A percentile compares a stretch with the other conserved stretches of the same genome.
These are phyloP conservation scores for Zhuqinia jingwanae DNA, from an alignment of 2,888 invertebrate genomes.

Conservation along the genomic window DNA sequence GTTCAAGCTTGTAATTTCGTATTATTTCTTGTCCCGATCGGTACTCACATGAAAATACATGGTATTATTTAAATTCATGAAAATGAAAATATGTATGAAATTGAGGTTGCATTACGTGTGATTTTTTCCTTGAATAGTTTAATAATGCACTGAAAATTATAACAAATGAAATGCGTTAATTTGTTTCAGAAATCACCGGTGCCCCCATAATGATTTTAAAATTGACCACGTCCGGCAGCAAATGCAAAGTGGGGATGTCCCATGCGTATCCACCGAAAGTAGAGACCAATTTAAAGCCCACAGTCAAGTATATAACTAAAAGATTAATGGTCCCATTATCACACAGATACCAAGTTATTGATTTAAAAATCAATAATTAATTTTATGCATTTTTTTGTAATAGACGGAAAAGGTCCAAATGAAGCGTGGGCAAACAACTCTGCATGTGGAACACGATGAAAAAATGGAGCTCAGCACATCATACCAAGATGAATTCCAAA, in stretches of 20 bases:
- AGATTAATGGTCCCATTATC: too few relatives aligned
- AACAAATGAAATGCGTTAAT: constrained; percentile 75
- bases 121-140: too few relatives aligned
- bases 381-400: constrained; percentile 4
- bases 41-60: too few relatives aligned
- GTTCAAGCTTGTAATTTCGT: too few relatives aligned
- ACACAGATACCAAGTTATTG: too few relatives aligned
- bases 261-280: constrained; percentile 73
- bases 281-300: constrained; percentile 77
- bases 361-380: too few relatives aligned
- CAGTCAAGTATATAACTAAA: constrained; percentile 68
- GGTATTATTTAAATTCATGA: too few relatives aligned
- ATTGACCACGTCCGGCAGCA: constrained; percentile 76
- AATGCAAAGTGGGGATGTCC: constrained; percentile 58
- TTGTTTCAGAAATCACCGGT: constrained; percentile 88
- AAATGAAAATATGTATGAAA: too few relatives aligned
- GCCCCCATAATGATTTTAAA: constrained; percentile 84
- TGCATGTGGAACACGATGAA: constrained; percentile 74
- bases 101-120: too few relatives aligned
- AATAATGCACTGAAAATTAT: too few relatives aligned
- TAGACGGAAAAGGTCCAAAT: constrained; percentile 79
- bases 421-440: constrained; percentile 80
- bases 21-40: too few relatives aligned
- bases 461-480: constrained; percentile 83
- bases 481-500: constrained; percentile 86